Percentiles rank a stretch among this genome's conserved stretches.
Evolutionary conservation across 2,888 invertebrate genomes (phyloP).

Genomic region (Artemia sp.): DNA sequence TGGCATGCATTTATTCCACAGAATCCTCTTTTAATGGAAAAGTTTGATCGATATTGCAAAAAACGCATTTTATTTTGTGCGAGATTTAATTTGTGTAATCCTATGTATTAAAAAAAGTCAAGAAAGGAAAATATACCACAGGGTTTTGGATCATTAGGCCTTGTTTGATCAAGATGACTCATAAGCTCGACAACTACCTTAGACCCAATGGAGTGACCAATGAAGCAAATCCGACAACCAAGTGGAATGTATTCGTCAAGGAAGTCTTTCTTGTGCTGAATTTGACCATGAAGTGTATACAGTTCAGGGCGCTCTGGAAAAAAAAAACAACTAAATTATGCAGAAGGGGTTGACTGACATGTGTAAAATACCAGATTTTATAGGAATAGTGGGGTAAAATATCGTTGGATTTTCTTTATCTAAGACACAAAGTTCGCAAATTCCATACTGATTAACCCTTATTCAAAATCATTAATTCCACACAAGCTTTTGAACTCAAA

Average conservation of each 20-base stretch:
- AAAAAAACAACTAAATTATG: conserved; percentile 16
- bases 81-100: not conserved
- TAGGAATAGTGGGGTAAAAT: too few species aligned
- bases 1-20: too few species aligned
- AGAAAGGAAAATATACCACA: not conserved
- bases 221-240: conserved; percentile 53
- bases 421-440: too few species aligned
- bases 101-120: not conserved
- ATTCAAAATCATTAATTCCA: too few species aligned
- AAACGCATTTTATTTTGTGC: too few species aligned
- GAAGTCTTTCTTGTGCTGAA: conserved; percentile 58
- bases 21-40: too few species aligned
- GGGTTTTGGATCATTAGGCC: conserved; percentile 19
- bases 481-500: too few species aligned
- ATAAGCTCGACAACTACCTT: conserved; percentile 61
- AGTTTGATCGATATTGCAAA: too few species aligned
- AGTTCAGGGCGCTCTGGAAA: conserved; percentile 38
- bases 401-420: too few species aligned
- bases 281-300: conserved; percentile 59
- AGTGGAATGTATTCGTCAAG: conserved; percentile 52
- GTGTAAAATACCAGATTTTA: too few species aligned
- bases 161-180: conserved; percentile 33
- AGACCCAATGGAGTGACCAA: conserved; percentile 81
- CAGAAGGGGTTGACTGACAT: too few species aligned
- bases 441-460: too few species aligned